A percentile compares a stretch with the other conserved stretches of the same genome.
Evolutionary conservation across 2,113 vertebrate genomes (phyloP).

Genomic region (Catharus fuscescens): DNA sequence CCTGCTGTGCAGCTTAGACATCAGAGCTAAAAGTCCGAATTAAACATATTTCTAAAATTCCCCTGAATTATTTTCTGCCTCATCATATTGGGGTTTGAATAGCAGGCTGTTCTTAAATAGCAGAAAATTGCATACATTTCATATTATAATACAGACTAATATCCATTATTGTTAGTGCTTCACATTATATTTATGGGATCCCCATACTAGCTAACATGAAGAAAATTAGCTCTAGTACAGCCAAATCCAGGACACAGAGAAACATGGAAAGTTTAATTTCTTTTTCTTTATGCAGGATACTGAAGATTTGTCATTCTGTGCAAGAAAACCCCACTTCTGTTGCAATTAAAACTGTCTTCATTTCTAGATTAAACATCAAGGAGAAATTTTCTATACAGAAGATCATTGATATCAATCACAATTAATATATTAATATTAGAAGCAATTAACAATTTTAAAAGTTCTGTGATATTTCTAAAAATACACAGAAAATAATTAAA

Average conservation of each 20-base stretch:
- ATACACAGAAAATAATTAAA: not conserved
- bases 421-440: not conserved
- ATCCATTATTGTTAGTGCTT: not conserved
- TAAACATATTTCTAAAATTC: not conserved
- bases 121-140: not conserved
- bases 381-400: not conserved
- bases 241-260: not conserved
- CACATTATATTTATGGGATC: not conserved
- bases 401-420: not conserved
- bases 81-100: not conserved
- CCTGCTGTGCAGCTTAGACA: not conserved
- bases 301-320: not conserved
- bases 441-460: not conserved
- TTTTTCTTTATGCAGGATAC: not conserved
- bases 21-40: not conserved
- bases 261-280: not conserved
- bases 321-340: accelerated
- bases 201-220: not conserved
- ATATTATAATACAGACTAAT: not conserved
- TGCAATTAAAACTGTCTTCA: not conserved
- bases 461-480: not conserved
- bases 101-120: not conserved
- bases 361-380: not conserved
- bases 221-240: not conserved
- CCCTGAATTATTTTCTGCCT: not conserved